phyloP scores from a whole-genome alignment of 2,113 vertebrate species.

The Trogon melanurus region DNA sequence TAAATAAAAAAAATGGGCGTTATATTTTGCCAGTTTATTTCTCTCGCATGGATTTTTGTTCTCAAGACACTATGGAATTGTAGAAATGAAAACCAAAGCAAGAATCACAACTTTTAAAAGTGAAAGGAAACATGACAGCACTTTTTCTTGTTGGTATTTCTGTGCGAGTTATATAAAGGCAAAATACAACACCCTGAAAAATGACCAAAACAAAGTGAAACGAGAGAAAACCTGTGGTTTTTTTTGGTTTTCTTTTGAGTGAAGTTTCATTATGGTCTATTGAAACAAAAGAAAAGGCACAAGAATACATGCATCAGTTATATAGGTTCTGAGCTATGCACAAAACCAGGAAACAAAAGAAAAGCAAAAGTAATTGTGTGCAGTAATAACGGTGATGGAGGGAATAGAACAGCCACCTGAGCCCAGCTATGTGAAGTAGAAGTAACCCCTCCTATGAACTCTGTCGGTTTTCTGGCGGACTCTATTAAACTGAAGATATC shows the following conservation, averaged over 20 bases:
- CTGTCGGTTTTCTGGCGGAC: conserved; percentile 83
- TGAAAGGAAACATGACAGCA: not conserved
- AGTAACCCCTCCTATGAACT: conserved; percentile 89
- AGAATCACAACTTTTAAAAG: not conserved
- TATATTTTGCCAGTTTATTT: conserved; percentile 38
- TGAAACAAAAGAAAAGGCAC: conserved; percentile 5
- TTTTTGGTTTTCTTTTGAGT: not conserved
- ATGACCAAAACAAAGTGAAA: conserved; percentile 36
- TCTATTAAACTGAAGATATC: conserved; percentile 87
- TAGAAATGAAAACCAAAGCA: not conserved
- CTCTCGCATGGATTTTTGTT: not conserved
- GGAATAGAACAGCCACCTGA: conserved; percentile 85
- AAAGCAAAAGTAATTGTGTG: conserved; percentile 8
- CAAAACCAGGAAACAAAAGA: not conserved
- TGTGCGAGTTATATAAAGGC: not conserved
- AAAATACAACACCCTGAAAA: conserved; percentile 41
- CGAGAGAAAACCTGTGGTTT: rapidly evolving
- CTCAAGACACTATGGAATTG: not conserved
- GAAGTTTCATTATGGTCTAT: not conserved
- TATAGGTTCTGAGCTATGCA: not conserved
- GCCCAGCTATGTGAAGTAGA: conserved; percentile 81
- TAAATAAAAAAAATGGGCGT: not conserved
- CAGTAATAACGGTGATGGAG: not conserved
- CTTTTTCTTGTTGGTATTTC: not conserved
- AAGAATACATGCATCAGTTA: not conserved